Conservation (phyloP, 2,888 invertebrate genomes). For the Noctua fimbriata region DNA sequence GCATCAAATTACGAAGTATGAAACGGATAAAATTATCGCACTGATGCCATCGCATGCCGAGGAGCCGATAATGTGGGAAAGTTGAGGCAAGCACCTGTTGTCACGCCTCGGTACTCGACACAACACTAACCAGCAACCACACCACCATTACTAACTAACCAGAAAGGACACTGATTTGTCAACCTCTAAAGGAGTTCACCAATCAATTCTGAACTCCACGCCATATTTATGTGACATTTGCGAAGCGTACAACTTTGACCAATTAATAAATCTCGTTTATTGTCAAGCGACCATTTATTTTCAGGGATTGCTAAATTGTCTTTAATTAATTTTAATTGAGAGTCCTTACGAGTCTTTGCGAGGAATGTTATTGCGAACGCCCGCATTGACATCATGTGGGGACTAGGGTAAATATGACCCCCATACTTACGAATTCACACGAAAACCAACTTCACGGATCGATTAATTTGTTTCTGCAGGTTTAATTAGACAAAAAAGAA, state of each 20-base stretch:
- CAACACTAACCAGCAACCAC: slow-evolving; percentile 13
- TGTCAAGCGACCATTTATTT: slow-evolving; percentile 86
- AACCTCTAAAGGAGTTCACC: slow-evolving; percentile 30
- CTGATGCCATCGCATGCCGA: slow-evolving; percentile 49
- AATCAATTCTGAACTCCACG: slow-evolving; percentile 27
- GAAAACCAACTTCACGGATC: slow-evolving; percentile 73
- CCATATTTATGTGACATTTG: slow-evolving; percentile 36
- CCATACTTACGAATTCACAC: slow-evolving; percentile 82
- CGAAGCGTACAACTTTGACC: slow-evolving; percentile 61
- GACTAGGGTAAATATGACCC: slow-evolving; percentile 77
- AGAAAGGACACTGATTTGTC: slow-evolving; percentile 24
- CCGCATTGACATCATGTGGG: slow-evolving; percentile 82
- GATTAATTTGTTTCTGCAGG: slow-evolving; percentile 69
- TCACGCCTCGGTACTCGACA: slow-evolving; percentile 61
- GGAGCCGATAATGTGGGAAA: slow-evolving; percentile 69
- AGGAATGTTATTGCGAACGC: slow-evolving; percentile 86
- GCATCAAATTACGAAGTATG: slow-evolving; percentile 62
- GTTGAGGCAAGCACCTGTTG: slow-evolving; percentile 68
- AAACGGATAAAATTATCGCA: slow-evolving; percentile 64
- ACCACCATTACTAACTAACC: neutral
- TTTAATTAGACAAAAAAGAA: slow-evolving; percentile 71
- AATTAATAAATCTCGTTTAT: slow-evolving; percentile 87
- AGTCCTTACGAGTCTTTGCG: slow-evolving; percentile 84
- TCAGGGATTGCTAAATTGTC: slow-evolving; percentile 89
- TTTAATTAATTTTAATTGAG: slow-evolving; percentile 90